These are phyloP conservation scores for Brachionus plicatilis DNA, from an alignment of 1,140 invertebrate genomes.

Conservation along the genomic window DNA sequence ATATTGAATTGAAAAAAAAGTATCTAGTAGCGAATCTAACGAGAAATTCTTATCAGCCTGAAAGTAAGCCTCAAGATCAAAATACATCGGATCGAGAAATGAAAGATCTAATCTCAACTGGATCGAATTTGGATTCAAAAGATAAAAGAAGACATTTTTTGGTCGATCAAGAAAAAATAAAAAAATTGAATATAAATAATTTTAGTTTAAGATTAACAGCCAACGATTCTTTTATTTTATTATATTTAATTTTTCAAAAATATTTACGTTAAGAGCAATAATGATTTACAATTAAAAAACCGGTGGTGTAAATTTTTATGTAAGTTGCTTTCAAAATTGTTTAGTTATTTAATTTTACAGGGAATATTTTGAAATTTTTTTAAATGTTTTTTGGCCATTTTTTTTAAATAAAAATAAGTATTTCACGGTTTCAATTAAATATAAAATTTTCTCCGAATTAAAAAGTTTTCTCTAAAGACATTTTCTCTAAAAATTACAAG, in stretches of 20 bases:
- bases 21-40: not conserved
- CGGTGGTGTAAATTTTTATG: not conserved
- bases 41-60: no score
- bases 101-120: not conserved
- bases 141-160: constrained; percentile 16
- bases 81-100: not conserved
- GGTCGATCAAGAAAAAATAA: not conserved
- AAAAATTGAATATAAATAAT: not conserved
- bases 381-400: no score
- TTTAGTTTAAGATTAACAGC: not conserved
- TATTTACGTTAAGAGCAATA: not conserved
- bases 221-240: not conserved
- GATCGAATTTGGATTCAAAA: not conserved
- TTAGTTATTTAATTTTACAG: no score
- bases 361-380: no score
- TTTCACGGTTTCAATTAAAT: no score
- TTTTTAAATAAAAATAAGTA: no score
- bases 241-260: not conserved
- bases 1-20: not conserved
- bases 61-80: not conserved
- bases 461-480: no score
- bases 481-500: no score
- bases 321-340: no score
- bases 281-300: not conserved
- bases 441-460: no score